Evolutionary conservation across 1,140 invertebrate species (phyloP), one percentile per base, ranked within the genome.

Genomic region (Ceratina japonica): DNA sequence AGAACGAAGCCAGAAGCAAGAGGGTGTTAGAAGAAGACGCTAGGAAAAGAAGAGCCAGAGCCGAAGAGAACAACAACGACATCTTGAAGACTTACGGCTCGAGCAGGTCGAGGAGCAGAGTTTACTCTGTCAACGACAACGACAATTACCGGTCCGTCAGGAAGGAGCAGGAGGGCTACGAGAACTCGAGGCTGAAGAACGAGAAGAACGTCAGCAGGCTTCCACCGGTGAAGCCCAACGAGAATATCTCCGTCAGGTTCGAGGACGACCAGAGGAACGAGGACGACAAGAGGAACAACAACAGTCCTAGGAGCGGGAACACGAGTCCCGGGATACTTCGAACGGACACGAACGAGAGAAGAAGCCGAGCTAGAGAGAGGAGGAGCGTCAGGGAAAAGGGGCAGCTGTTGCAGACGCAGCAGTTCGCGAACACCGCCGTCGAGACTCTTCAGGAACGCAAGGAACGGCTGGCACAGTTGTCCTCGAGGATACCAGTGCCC

Each of bases 21-120:
- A 78, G 88, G 13, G 89, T 92, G 0, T 71, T 92, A 2, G 92
- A 92, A 44, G 91, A 92, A 56, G 92, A 92, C 22, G 92, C 91
- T 0, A 87, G 87, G 31, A 86, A 85, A 44, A 79, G 91, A 0
- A 86, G 81, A 44, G 90, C 83, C 0, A 79, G 83, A 64, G 85
- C 86, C 0, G 86, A 91, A 31, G 88, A 91, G 58, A 91, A 87
- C 59, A 89, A 90, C 58, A 89, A 87, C 70, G 86, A 87, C 2
- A 62, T 87, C 13, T 56, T 81, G n/a, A 86, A 80, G 27, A 76
- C 70, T 1, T 82, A 78, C 52, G 76, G 70, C 0, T 54, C 72
- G 7, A 49, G 52, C 18, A 81, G 73, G 10, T 75, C 83, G 15
- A 86, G 85, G 20, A 75, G 66, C 10, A 87, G 83, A 10, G 49